Evolutionary conservation across 2,888 invertebrate species (phyloP).

Genomic region (Leptinotarsa peninsularis): DNA sequence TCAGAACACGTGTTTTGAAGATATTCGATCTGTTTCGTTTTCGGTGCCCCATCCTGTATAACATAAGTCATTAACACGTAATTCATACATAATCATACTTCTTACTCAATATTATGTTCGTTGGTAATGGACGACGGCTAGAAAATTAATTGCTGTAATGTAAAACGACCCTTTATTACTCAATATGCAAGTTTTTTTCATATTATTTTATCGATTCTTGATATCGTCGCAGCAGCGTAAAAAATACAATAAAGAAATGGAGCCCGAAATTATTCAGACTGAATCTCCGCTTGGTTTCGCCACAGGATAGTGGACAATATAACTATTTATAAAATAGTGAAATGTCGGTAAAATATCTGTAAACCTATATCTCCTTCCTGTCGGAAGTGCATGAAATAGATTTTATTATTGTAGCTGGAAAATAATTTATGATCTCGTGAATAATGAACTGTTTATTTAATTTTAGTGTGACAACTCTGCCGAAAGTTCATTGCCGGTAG

Average conservation of each 20-base stretch:
- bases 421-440: not conserved
- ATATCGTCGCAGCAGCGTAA: not conserved
- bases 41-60: no score
- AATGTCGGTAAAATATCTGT: conserved; percentile 14
- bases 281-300: conserved; percentile 8
- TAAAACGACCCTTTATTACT: no score
- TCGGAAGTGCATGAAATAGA: conserved; percentile 16
- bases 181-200: no score
- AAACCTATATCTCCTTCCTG: conserved; percentile 20
- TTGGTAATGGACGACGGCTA: no score
- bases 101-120: no score
- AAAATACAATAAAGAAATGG: not conserved
- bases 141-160: no score
- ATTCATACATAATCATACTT: no score
- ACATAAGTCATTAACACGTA: no score
- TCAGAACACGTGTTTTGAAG: no score
- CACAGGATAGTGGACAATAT: conserved; percentile 5
- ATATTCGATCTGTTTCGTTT: no score
- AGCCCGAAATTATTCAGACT: conserved; percentile 11
- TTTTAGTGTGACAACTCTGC: not conserved
- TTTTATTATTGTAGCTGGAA: conserved; percentile 15
- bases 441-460: not conserved
- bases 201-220: not conserved
- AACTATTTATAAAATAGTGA: conserved; percentile 18
- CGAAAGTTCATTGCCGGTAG: not conserved